phyloP scores from a whole-genome alignment of 2,888 invertebrate species.

The Tachina fera region DNA sequence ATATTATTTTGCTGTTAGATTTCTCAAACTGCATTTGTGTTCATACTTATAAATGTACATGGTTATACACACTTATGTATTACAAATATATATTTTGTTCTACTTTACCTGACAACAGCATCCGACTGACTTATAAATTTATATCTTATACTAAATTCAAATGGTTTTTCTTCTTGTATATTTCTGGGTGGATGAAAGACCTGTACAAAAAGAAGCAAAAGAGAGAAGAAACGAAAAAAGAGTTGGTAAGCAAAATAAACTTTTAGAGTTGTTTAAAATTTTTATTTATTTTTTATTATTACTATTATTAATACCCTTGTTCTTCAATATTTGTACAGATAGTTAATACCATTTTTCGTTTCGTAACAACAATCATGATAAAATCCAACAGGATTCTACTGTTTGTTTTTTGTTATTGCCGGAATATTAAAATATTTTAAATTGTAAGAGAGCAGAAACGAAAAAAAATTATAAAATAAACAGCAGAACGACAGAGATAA shows the following conservation, averaged over 20 bases:
- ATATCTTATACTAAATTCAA: constrained; percentile 91
- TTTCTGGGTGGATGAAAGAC: constrained; percentile 86
- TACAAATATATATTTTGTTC: constrained; percentile 34
- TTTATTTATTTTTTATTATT: constrained; percentile 20
- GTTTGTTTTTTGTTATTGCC: neutral
- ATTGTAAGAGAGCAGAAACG: neutral
- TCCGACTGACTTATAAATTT: constrained; percentile 92
- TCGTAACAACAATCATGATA: constrained; percentile 3
- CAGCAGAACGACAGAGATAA: constrained; percentile 24
- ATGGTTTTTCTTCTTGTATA: constrained; percentile 88
- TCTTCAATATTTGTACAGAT: constrained; percentile 43
- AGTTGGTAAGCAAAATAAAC: constrained; percentile 27
- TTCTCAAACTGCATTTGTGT: constrained; percentile 34
- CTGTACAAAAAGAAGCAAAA: constrained; percentile 74
- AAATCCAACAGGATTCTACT: constrained; percentile 14
- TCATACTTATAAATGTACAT: neutral
- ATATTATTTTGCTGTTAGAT: constrained; percentile 49
- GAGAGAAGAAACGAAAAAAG: constrained; percentile 31
- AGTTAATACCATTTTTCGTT: constrained; percentile 29
- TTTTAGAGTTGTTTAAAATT: constrained; percentile 50
- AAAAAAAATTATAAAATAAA: constrained; percentile 26
- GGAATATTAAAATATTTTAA: constrained; percentile 43
- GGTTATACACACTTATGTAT: no score
- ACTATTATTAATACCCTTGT: neutral
- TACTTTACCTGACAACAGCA: constrained; percentile 87